Conservation (phyloP, 2,797 vertebrate genomes). For the Nyctalus aviator region DNA sequence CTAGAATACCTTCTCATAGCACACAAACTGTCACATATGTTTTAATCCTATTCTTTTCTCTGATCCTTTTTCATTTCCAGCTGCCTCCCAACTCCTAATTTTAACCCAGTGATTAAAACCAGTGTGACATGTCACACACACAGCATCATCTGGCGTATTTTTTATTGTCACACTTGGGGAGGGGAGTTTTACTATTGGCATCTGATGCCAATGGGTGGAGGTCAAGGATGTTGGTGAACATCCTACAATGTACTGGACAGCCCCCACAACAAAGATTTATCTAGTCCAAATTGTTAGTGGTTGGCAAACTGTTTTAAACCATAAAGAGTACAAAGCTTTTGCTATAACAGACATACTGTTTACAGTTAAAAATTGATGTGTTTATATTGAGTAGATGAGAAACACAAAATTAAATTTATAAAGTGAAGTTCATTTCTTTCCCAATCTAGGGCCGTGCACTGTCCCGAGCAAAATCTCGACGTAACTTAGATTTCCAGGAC, state of each 20-base stretch:
- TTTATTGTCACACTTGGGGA: neutral
- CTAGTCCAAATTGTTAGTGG: neutral
- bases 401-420: conserved; percentile 24
- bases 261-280: neutral
- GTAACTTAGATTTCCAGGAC: conserved; percentile 99
- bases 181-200: neutral
- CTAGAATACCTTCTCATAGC: neutral
- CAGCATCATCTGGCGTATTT: neutral
- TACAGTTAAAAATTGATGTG: neutral
- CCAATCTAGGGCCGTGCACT: conserved; percentile 93
- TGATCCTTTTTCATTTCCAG: neutral
- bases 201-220: neutral
- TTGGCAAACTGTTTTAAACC: neutral
- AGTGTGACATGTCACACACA: neutral
- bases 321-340: neutral
- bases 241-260: neutral
- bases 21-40: neutral
- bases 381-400: neutral
- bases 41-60: neutral
- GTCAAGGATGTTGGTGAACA: neutral
- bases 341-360: neutral
- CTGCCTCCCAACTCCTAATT: neutral
- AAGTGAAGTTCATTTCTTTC: conserved; percentile 43
- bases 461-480: conserved; percentile 97
- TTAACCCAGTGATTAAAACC: neutral